phyloP scores from a whole-genome alignment of 2,113 vertebrate species.

The Melanotaenia duboulayi region DNA sequence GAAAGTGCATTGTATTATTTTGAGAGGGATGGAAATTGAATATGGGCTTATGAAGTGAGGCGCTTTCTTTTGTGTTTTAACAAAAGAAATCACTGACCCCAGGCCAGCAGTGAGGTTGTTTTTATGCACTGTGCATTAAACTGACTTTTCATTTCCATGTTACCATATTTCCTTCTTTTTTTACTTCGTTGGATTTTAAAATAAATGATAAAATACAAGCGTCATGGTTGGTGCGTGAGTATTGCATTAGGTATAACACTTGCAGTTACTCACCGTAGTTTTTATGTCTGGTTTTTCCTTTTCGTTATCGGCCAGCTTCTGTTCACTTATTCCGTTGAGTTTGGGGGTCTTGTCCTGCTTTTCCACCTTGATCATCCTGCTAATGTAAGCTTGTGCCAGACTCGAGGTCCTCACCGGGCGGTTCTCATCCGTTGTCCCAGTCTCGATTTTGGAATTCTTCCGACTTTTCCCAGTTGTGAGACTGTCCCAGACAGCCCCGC shows the following conservation, averaged over 20 bases:
- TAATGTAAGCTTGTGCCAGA: constrained; percentile 90
- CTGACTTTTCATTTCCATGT: constrained; percentile 1
- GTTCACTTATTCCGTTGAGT: constrained; percentile 63
- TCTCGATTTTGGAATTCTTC: constrained; percentile 86
- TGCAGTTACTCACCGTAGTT: constrained; percentile 85
- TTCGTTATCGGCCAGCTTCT: constrained; percentile 81
- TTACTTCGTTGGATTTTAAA: not conserved
- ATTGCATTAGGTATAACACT: not conserved
- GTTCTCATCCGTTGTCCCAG: constrained; percentile 80
- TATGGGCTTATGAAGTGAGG: constrained; percentile 53
- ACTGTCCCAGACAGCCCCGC: constrained; percentile 85
- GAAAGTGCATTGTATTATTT: constrained; percentile 64
- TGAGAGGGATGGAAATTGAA: constrained; percentile 57
- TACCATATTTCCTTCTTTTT: not conserved
- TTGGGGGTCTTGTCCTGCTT: constrained; percentile 89
- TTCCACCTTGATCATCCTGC: constrained; percentile 95
- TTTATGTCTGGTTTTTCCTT: constrained; percentile 80
- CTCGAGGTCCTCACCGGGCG: constrained; percentile 73
- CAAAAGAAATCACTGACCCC: constrained; percentile 48
- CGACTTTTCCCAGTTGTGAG: constrained; percentile 88
- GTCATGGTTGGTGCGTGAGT: not conserved
- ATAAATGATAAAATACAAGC: constrained; percentile 1
- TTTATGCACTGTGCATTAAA: not conserved
- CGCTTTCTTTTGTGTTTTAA: too few species aligned
- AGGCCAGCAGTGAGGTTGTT: not conserved